A percentile compares a stretch with the other conserved stretches of the same genome.
phyloP scores from a whole-genome alignment of 2,797 vertebrate genomes.

The Sebastes steindachneri region DNA sequence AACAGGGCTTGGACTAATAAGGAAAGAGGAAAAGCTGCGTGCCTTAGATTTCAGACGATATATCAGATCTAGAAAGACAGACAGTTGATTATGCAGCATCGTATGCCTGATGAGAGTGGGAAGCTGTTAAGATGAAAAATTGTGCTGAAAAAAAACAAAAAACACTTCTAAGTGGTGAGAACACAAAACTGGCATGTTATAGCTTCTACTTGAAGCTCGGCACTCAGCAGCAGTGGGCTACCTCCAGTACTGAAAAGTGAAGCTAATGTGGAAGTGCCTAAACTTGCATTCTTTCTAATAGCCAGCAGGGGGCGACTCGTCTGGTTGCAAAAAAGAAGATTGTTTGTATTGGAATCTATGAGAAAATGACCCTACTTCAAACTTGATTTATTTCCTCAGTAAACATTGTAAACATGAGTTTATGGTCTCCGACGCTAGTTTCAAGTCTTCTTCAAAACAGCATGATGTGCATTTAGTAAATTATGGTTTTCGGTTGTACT shows the following conservation, averaged over 20 bases:
- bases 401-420: no score
- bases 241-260: accelerated
- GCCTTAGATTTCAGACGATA: not conserved
- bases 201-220: not conserved
- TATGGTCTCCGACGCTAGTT: no score
- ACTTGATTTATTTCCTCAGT: no score
- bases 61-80: not conserved
- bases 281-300: no score
- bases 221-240: not conserved
- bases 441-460: no score
- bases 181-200: not conserved
- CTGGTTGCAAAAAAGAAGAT: no score
- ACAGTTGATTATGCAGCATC: slow-evolving; percentile 35
- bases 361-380: no score
- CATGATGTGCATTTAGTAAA: no score
- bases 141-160: slow-evolving; percentile 15
- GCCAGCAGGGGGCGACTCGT: no score
- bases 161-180: not conserved
- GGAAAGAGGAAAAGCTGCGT: not conserved
- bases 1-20: not conserved
- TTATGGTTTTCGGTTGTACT: no score
- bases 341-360: no score
- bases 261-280: no score
- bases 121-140: slow-evolving; percentile 45
- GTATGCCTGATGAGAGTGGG: slow-evolving; percentile 43